Evolutionary conservation across 2,113 vertebrate genomes (phyloP), one percentile per base, ranked within the genome.

Genomic region (Cottus gobio): DNA sequence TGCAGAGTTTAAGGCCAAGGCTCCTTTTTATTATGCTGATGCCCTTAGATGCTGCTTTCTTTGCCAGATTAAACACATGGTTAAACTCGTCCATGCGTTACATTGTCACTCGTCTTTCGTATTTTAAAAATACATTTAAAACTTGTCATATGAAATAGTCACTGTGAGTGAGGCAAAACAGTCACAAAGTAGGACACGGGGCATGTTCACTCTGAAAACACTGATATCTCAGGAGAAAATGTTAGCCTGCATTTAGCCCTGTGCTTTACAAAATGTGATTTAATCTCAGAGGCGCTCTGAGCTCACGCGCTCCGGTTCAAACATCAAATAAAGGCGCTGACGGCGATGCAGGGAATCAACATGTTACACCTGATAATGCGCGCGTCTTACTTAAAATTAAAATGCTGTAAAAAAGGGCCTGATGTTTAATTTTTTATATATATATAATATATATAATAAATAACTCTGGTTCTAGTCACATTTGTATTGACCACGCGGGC

Each of bases 221-320:
- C 70, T 46, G 81, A 75, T 83, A 87, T 85, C 79, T 50, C 61
- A 61, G 52, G 74, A 79, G 63, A 85, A 73, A 85, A 85, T 79
- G 83, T 82, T 84, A 86, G 82, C 69, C 84, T 58, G 69, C 71
- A 69, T 88, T 79, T 69, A 12, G 56, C 67, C 61, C 75, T 5
- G 75, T 18, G 77, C 67, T 76, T 61, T 85, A 75, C 58, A 56
- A 84, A 81, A 83, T 77, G 85, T 69, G 87, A 89, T 86, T 81
- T 77, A 84, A 90, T 87, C 81, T 84, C 69, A 15, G 79, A 64
- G 79, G 18, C 39, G 69, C 74, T 78, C 44, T 34, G 22, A 80
- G 34, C 54, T 80, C 75, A 24, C 42, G 70, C 69, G 71, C 73
- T 85, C 39, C 77, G 74, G 75, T 87, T 82, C 70, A 84, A 84